Evolutionary conservation across 1,140 invertebrate species (phyloP), one percentile per base, ranked within the genome.

Genomic region (Heliconius eleuchia): DNA sequence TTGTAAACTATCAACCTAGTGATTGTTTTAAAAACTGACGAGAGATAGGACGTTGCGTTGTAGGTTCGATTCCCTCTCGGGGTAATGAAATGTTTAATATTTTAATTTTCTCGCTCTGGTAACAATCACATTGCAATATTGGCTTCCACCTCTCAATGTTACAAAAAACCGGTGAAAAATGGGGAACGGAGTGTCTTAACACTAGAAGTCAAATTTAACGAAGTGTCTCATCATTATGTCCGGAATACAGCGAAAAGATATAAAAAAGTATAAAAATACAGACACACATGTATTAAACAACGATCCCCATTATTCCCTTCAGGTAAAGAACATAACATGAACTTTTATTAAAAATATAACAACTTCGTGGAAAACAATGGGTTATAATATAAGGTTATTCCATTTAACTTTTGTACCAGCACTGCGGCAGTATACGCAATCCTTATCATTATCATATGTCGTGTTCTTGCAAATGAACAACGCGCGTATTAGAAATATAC

Each of bases 371-470:
- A 66, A 76, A 79, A 55, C 73, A 79, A 79, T 79, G 39, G 34
- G 71, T 75, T 50, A 74, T 75, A 76, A 76, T 66, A 42, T 74
- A 79, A 79, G 71, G 76, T 71, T 77, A 81, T 81, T 81, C 52
- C 42, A 80, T 83, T 81, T 77, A 81, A 75, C 70, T 74, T 81
- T 80, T 75, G 60, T 80, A 71, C 46, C 72, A 79, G 75, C 73
- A 77, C 55, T 81, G 80, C 80, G 80, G 79, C 76, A 74, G 46
- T 81, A 73, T 79, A 81, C 74, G 77, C 80, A 85, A 86, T 86
- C 84, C 84, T 86, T 87, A 88, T 85, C 84, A 91, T 90, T 90
- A 90, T 85, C 88, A 90, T 91, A 90, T 86, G 84, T 83, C 83
- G 82, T 86, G 87, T 89, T 86, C 85, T 89, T 88, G 84, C 83